A percentile compares a stretch with the other conserved stretches of the same genome.
Evolutionary conservation across 2,888 invertebrate species (phyloP).

Genomic region (Drosophila recens): DNA sequence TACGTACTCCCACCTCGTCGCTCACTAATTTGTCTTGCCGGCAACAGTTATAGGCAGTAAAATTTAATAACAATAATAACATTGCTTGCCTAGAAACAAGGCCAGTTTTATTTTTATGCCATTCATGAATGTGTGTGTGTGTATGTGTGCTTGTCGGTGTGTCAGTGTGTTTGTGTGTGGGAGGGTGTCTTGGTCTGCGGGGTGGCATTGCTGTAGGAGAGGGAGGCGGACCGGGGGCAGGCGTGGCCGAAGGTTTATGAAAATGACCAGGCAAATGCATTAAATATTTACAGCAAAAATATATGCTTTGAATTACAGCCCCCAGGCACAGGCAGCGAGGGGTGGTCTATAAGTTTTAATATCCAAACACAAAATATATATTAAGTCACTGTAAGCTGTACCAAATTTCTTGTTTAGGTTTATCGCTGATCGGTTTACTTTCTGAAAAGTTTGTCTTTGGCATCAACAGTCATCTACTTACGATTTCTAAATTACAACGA

Average conservation of each 20-base stretch:
- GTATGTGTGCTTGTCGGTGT: slow-evolving; percentile 3
- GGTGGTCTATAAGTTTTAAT: slow-evolving; percentile 6
- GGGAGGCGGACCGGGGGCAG: background rate
- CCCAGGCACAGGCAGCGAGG: slow-evolving; percentile 17
- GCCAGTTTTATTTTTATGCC: slow-evolving; percentile 63
- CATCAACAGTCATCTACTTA: too few relatives aligned
- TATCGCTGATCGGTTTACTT: too few relatives aligned
- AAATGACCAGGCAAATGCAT: slow-evolving; percentile 66
- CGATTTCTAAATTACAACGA: too few relatives aligned
- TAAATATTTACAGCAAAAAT: slow-evolving; percentile 76
- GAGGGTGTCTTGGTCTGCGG: background rate
- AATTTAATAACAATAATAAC: slow-evolving; percentile 81
- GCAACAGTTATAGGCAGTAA: slow-evolving; percentile 79
- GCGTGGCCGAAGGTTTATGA: slow-evolving; percentile 45
- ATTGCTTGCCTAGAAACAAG: slow-evolving; percentile 60
- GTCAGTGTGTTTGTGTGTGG: background rate
- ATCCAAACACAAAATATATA: background rate
- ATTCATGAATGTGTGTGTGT: slow-evolving; percentile 18
- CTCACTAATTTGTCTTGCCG: slow-evolving; percentile 65
- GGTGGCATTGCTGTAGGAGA: background rate
- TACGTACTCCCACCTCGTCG: slow-evolving; percentile 9
- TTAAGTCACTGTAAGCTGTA: too few relatives aligned
- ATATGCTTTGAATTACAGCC: slow-evolving; percentile 64
- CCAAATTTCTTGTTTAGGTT: too few relatives aligned
- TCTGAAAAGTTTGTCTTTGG: too few relatives aligned